phyloP scores from a whole-genome alignment of 2,797 vertebrate genomes.

The Urocyon cinereoargenteus region DNA sequence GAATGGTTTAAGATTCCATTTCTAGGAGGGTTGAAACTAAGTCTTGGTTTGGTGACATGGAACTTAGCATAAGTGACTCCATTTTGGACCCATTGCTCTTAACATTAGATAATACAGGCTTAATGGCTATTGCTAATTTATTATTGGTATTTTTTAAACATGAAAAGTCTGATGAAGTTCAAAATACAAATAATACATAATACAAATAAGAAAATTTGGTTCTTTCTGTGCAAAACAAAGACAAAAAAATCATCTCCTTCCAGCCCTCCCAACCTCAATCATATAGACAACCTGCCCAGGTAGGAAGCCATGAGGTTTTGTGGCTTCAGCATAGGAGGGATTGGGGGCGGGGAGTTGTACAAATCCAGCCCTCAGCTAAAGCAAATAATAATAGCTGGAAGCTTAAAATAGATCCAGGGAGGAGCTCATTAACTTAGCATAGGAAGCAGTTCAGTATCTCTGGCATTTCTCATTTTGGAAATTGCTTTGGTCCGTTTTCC shows the following conservation, averaged over 20 bases:
- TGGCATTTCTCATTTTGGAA: constrained; percentile 10
- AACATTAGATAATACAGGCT: neutral
- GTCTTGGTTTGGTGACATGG: neutral
- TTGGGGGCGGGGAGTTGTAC: neutral
- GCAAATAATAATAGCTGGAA: constrained; percentile 47
- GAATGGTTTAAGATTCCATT: neutral
- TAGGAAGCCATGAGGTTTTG: neutral
- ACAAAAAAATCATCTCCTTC: neutral
- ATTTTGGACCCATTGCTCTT: neutral
- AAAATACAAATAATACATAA: neutral
- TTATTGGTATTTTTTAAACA: neutral
- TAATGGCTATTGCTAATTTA: neutral
- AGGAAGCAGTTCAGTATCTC: neutral
- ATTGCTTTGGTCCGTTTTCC: constrained; percentile 34
- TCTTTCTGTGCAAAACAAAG: neutral
- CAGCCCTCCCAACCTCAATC: neutral
- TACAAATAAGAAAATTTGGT: neutral
- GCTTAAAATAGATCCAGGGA: constrained; percentile 68
- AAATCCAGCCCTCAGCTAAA: constrained; percentile 66
- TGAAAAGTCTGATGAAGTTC: neutral
- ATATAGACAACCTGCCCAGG: neutral
- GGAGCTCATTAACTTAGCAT: neutral
- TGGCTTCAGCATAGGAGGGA: neutral
- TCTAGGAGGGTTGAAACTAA: neutral
- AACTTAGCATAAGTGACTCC: neutral